Evolutionary conservation across 2,797 vertebrate species (phyloP).

Genomic region (Gouania willdenowi): DNA sequence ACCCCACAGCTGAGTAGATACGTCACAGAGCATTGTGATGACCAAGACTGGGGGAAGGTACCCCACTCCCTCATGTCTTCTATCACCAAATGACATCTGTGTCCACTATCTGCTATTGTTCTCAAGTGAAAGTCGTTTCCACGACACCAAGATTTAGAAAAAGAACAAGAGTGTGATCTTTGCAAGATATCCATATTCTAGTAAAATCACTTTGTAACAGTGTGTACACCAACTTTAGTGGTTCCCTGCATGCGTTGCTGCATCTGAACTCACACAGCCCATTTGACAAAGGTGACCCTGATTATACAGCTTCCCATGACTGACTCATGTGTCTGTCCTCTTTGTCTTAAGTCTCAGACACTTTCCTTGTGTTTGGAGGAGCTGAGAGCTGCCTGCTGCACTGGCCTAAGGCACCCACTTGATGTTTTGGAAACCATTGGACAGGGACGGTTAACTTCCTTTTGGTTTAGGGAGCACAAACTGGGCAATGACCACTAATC

Average conservation of each 20-base stretch:
- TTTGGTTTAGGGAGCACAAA: too few species aligned
- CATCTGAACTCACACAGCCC: constrained; percentile 30
- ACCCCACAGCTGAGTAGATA: constrained; percentile 46
- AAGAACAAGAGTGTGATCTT: neutral
- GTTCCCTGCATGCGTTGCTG: constrained; percentile 40
- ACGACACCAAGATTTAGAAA: neutral
- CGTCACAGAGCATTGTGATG: constrained; percentile 34
- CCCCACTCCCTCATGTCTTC: constrained; percentile 12
- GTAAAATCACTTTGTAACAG: constrained; percentile 1
- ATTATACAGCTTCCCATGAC: constrained; percentile 21
- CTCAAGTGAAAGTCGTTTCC: constrained; percentile 18
- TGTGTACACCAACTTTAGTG: too few species aligned
- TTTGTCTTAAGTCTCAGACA: constrained; percentile 71
- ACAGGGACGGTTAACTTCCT: too few species aligned
- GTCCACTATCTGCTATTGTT: constrained; percentile 23
- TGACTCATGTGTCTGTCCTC: constrained; percentile 37
- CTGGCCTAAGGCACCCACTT: constrained; percentile 6
- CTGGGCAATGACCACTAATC: too few species aligned
- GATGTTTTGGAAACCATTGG: too few species aligned
- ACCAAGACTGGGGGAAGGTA: constrained; percentile 23
- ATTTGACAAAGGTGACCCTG: constrained; percentile 52
- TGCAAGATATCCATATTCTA: neutral
- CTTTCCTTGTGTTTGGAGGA: constrained; percentile 43
- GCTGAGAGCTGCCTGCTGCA: constrained; percentile 16
- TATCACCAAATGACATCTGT: constrained; percentile 29